Conservation (phyloP, 64 coral and sea anemone genomes). For the Stichodactyla mertensii region DNA sequence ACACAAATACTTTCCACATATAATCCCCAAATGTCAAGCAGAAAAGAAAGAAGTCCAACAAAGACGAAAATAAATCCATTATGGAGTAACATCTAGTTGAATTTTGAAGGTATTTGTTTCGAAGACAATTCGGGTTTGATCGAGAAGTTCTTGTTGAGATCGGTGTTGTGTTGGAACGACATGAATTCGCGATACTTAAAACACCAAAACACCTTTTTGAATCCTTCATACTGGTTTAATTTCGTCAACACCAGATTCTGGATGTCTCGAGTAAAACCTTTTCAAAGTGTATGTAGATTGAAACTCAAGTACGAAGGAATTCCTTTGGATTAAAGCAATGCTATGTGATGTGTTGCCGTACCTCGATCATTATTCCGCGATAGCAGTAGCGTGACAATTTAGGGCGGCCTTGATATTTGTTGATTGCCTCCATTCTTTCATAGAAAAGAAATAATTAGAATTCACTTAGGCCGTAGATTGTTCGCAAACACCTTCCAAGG, state of each 20-base stretch:
- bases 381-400: neutral
- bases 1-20: slow-evolving; percentile 21
- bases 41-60: neutral
- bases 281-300: neutral
- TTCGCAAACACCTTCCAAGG: neutral
- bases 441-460: neutral
- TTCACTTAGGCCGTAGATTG: slow-evolving; percentile 1
- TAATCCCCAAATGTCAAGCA: neutral
- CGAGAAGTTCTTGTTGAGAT: neutral
- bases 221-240: neutral
- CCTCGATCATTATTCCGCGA: neutral
- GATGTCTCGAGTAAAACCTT: neutral
- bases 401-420: neutral
- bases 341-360: neutral
- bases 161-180: neutral
- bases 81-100: neutral
- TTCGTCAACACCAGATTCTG: neutral
- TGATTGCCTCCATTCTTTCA: slow-evolving; percentile 8
- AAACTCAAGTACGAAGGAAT: neutral
- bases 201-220: neutral
- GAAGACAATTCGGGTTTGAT: neutral
- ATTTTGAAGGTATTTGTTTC: neutral
- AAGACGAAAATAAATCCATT: neutral
- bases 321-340: neutral
- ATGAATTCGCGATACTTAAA: neutral